Base-by-base conservation (phyloP, 1,140 invertebrate genomes). In the Zaprionus davidi region DNA sequence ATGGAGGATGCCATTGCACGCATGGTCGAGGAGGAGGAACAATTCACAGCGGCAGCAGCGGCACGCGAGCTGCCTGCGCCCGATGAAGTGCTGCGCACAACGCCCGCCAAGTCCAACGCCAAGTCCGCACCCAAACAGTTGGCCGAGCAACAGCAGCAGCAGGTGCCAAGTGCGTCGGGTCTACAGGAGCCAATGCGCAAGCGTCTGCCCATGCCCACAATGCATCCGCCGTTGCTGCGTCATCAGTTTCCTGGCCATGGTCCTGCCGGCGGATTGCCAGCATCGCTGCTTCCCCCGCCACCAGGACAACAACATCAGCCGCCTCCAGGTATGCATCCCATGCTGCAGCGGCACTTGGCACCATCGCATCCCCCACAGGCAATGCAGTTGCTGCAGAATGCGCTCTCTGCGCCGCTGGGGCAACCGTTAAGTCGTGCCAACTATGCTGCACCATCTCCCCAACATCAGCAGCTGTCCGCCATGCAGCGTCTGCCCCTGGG, bases 1-100 rank as follows among this genome's bases (percentile, higher is more conserved):
- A 86, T 94, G 68, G 93, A 94, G 26, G 94, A 94, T 57, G 93
- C 94, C 38, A 92, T 95, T 17, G 94, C 94, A 2, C 93, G 94
- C 63, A 95, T 95, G 94, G 95, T 95, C 86, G 94, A 95, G 76
- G 94, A 95, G 82, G 94, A 95, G 70, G 90, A 91, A n/a, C 90
- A 90, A 15, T 91, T 86, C 13, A 86, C 65, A 13, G 95, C 94
- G 26, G 94, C 94, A 1, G 93, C 94, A 46, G 93, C 94, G 0
- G 94, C 95, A 46, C 79, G 95, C 0, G 94, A 95, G 26, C 55
- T 95, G 1, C 94, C 94, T 93, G 93, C 80, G 20, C 80, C 95
- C 66, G 94, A 94, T 1, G 94, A 95, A 20, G 94, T 95, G 36
- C 22, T 94, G 12, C 94, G 94, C 34, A 94, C 94, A 26, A 93